Evolutionary conservation across 2,113 vertebrate genomes (phyloP), one percentile per base, ranked within the genome.

Genomic region (Baryphthengus martii): DNA sequence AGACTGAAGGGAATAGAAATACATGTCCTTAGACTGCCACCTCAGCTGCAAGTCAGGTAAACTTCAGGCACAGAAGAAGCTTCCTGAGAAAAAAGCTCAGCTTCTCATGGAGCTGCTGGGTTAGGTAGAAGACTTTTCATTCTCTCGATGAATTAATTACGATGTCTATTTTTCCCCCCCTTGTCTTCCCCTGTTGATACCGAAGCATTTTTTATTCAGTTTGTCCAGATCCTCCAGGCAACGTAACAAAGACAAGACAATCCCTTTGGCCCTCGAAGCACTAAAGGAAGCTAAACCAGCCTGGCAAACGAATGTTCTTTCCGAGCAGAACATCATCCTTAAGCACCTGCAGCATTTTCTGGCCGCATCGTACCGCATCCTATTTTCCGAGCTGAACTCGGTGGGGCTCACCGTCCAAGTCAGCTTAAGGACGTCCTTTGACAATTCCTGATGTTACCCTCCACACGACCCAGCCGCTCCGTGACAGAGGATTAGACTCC

Each of bases 241-340:
- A 50, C 24, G 6, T 59, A 92, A 77, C 28, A 80, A 68, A 89
- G 44, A 77, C 53, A 78, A 88, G 62, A 73, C 28, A 92, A 90
- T 94, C 79, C 74, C 19, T 93, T 90, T 94, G 53, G 83, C 78
- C 66, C 67, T 85, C 76, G 74, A 75, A 95, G 45, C 67, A 72
- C 50, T 79, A 89, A 95, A 73, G 86, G 85, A 93, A 96, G 53
- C 50, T 85, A 96, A 89, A 92, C 11, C 31, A 85, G 28, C 71
- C 66, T 70, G 58, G 70, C 37, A 83, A 93, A 66, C 52, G 62
- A 82, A 82, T 88, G 29, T 45, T 73, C 39, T 76, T 91, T 65
- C 73, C 78, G 61, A 91, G 28, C 25, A 92, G 79, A 94, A 50
- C 58, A 70, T 65, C 33, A 79, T 47, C 75, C 67, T 85, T 85